Evolutionary conservation across 2,888 invertebrate genomes (phyloP).

Genomic region (Gastracanthus pulcherrimus): DNA sequence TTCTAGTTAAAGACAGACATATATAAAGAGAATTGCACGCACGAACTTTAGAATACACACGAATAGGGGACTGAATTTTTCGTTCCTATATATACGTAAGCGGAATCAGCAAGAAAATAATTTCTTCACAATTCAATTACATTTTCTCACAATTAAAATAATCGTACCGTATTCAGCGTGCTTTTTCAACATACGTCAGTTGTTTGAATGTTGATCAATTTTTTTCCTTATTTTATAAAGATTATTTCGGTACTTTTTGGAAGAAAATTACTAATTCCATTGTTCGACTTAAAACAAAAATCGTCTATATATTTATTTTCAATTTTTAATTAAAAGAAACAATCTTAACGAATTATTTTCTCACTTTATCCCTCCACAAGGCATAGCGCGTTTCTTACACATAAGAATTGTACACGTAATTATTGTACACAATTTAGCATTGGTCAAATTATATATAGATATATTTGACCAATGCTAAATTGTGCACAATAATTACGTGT

Average conservation of each 20-base stretch:
- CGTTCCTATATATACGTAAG: constrained; percentile 12
- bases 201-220: background rate
- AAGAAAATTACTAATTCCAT: no score
- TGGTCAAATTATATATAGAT: no score
- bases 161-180: background rate
- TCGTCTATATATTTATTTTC: no score
- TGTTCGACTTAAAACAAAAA: no score
- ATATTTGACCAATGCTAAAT: no score
- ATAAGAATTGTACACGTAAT: no score
- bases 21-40: constrained; percentile 24
- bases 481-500: no score
- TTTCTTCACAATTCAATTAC: background rate
- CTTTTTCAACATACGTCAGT: no score
- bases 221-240: background rate
- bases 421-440: no score
- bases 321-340: background rate
- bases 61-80: background rate
- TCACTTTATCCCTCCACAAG: no score
- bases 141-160: background rate
- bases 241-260: background rate
- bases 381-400: no score
- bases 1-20: constrained; percentile 15
- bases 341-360: constrained; percentile 41
- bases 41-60: constrained; percentile 13
- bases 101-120: constrained; percentile 38